Percentiles rank a stretch among this genome's conserved stretches.
These are phyloP conservation scores for Volucella inanis DNA, from an alignment of 2,888 invertebrate genomes.

Conservation along the genomic window DNA sequence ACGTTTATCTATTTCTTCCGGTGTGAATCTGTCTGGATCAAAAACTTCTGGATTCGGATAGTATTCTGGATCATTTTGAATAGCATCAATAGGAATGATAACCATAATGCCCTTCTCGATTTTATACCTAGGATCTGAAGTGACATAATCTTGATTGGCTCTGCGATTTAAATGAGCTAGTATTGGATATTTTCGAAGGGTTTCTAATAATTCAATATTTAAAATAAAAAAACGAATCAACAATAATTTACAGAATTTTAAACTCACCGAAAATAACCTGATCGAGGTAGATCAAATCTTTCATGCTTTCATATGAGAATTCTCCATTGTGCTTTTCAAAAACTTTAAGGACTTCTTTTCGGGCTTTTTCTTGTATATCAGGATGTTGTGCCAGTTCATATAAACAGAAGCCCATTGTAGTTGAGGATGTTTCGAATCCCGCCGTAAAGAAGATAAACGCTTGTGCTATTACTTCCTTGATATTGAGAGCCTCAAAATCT, in stretches of 20 bases:
- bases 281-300: conserved; percentile 79
- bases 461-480: conserved; percentile 80
- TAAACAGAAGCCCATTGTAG: conserved; percentile 84
- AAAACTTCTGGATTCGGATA: conserved; percentile 86
- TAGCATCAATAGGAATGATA: conserved; percentile 84
- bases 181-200: conserved; percentile 85
- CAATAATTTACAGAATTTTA: too few species aligned
- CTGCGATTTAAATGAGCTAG: conserved; percentile 84
- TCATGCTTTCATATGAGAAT: conserved; percentile 79
- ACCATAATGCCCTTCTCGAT: conserved; percentile 84
- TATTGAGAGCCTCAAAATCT: conserved; percentile 64
- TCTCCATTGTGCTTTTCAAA: conserved; percentile 75
- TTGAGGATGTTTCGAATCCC: conserved; percentile 87
- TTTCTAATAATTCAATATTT: conserved; percentile 81
- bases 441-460: conserved; percentile 81
- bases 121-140: conserved; percentile 83
- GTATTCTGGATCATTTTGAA: conserved; percentile 85
- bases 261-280: conserved; percentile 79
- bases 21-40: conserved; percentile 86
- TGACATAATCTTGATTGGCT: conserved; percentile 84
- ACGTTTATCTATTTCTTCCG: conserved; percentile 84
- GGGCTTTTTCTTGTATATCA: conserved; percentile 77
- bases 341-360: conserved; percentile 77
- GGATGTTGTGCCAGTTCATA: conserved; percentile 80
- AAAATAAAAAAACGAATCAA: neutral